Evolutionary conservation across 2,113 vertebrate species (phyloP), one percentile per base, ranked within the genome.

Genomic region (Corythoichthys haematopterus): DNA sequence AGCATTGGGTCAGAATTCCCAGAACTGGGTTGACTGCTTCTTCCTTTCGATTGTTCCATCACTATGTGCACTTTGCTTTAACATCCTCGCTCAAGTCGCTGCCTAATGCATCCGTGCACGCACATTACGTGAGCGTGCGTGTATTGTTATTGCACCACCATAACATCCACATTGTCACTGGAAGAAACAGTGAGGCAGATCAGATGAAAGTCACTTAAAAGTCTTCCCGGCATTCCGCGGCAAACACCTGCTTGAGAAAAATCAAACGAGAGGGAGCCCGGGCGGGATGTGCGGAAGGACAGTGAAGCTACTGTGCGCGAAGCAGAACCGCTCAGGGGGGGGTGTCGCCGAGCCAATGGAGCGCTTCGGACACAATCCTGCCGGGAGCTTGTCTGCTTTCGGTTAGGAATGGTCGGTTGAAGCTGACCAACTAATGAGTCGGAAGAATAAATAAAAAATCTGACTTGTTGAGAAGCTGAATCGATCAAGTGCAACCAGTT

Each of bases 221-320:
- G 79, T 80, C 86, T 89, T 85, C 89, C 90, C 86, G 80, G 81
- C 84, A 80, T 81, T 85, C 85, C 70, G 76, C 79, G 78, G 78
- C 59, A 68, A 89, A 88, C 90, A 85, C 85, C 87, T 91, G 86
- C 84, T 84, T 85, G 75, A 74, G 80, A 82, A 85, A 85, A 89
- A 90, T 89, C 77, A 86, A 87, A 90, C 88, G 47, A 50, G 47
- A 50, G 47, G 80, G 87, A 70, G 56, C 78, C 71, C 66, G 68
- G 58, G 70, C 65, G 66, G 64, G 48, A 65, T 77, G 80, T 69
- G 66, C 53, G 64, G 74, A 78, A 12, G 38, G n/a, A 28, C 59
- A 62, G 40, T 46, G 40, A 45, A 11, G 37, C 60, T 8, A 46
- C 43, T 62, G 43, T 62, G 60, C n/a, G 20, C 43, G 7, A 46